A percentile compares a stretch with the other conserved stretches of the same genome.
Conservation (phyloP, 2,888 invertebrate species). For the Selenia dentaria region DNA sequence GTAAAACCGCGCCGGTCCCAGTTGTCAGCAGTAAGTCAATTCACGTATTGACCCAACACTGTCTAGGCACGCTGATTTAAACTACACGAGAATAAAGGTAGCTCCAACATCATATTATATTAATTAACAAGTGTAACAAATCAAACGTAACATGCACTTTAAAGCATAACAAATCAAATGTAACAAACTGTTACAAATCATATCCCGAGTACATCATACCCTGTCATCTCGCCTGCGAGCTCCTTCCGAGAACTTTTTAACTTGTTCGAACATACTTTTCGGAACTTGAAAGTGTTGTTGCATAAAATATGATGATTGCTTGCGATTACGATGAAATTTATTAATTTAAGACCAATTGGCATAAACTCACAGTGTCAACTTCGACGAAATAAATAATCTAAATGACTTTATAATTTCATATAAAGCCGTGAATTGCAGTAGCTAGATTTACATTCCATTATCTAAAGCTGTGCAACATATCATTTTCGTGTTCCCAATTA, state of each 20-base stretch:
- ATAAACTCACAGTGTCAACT: not conserved
- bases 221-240: slow-evolving; percentile 47
- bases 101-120: too few species aligned
- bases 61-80: too few species aligned
- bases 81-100: too few species aligned
- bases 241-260: slow-evolving; percentile 26
- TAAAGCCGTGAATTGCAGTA: slow-evolving; percentile 17
- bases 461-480: slow-evolving; percentile 23
- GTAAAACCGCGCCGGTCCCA: too few species aligned
- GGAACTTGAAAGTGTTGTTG: slow-evolving; percentile 7
- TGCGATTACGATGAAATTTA: slow-evolving; percentile 33
- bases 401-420: slow-evolving; percentile 4
- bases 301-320: slow-evolving; percentile 39
- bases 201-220: slow-evolving; percentile 47
- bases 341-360: slow-evolving; percentile 13
- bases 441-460: slow-evolving; percentile 26
- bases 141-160: slow-evolving; percentile 43
- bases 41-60: too few species aligned
- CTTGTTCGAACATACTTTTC: slow-evolving; percentile 34
- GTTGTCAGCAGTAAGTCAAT: too few species aligned
- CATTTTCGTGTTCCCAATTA: slow-evolving; percentile 24
- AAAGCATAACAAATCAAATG: too few species aligned
- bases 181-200: slow-evolving; percentile 51
- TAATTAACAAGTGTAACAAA: slow-evolving; percentile 49
- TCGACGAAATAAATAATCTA: slow-evolving; percentile 1